Evolutionary conservation across 2,113 vertebrate species (phyloP).

Genomic region (Dromaius novaehollandiae): DNA sequence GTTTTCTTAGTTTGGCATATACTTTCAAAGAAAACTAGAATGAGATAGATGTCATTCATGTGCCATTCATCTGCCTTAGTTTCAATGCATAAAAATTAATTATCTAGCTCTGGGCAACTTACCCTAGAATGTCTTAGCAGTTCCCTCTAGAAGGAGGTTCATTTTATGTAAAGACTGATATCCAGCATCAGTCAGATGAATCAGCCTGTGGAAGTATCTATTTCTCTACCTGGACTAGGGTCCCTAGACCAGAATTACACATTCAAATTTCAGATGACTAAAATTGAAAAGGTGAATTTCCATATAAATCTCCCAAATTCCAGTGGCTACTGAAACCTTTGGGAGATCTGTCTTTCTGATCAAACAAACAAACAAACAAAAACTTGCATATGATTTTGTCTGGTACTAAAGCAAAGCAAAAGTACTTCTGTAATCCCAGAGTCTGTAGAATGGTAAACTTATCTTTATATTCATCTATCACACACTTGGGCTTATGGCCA

Average conservation of each 20-base stretch:
- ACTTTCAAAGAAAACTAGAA: not conserved
- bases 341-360: not conserved
- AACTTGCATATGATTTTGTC: not conserved
- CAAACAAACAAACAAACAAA: not conserved
- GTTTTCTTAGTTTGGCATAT: not conserved
- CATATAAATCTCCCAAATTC: not conserved
- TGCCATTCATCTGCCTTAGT: not conserved
- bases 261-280: not conserved
- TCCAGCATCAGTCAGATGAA: not conserved
- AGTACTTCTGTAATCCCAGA: not conserved
- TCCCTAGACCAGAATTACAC: not conserved
- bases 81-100: not conserved
- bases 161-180: not conserved
- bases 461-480: not conserved
- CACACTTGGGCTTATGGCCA: not conserved
- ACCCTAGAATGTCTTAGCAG: not conserved
- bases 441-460: not conserved
- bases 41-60: not conserved
- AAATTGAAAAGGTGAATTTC: not conserved
- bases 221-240: not conserved
- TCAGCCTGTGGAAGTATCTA: fast-evolving
- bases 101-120: not conserved
- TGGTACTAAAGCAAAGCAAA: not conserved
- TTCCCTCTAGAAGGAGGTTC: not conserved
- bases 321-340: not conserved